A percentile compares a stretch with the other conserved stretches of the same genome.
Conservation (phyloP, 2,797 vertebrate species). For the Eleutherodactylus coqui region DNA sequence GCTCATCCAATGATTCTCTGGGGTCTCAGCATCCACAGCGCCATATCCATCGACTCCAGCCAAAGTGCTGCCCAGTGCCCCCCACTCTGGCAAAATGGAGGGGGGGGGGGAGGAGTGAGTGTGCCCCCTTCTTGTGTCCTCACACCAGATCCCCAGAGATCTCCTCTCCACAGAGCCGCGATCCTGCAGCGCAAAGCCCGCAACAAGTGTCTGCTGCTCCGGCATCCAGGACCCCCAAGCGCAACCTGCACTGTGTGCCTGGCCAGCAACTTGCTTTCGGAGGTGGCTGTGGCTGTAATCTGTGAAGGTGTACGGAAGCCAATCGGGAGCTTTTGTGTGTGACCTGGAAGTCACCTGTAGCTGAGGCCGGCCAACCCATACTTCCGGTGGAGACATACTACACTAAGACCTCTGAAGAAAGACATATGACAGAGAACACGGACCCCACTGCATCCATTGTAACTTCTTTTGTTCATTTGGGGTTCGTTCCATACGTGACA, state of each 20-base stretch:
- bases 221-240: neutral
- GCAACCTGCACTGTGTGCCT: neutral
- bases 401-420: no score
- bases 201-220: conserved; percentile 15
- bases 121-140: neutral
- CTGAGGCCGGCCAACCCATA: no score
- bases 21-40: neutral
- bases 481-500: neutral
- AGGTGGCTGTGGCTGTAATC: no score
- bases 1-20: no score
- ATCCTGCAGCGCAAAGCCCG: neutral
- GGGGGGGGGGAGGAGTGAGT: neutral
- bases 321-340: no score
- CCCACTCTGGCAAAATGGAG: neutral
- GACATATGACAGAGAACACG: no score
- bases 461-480: neutral
- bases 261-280: neutral
- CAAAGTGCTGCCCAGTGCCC: neutral
- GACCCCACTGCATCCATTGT: neutral
- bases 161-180: neutral
- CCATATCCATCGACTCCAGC: conserved; percentile 1
- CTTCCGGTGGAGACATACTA: no score
- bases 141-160: neutral
- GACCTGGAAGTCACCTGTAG: no score
- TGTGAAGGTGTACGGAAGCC: no score